Evolutionary conservation across 2,888 invertebrate genomes (phyloP), one percentile per base, ranked within the genome.

Genomic region (Tinea semifulvella): DNA sequence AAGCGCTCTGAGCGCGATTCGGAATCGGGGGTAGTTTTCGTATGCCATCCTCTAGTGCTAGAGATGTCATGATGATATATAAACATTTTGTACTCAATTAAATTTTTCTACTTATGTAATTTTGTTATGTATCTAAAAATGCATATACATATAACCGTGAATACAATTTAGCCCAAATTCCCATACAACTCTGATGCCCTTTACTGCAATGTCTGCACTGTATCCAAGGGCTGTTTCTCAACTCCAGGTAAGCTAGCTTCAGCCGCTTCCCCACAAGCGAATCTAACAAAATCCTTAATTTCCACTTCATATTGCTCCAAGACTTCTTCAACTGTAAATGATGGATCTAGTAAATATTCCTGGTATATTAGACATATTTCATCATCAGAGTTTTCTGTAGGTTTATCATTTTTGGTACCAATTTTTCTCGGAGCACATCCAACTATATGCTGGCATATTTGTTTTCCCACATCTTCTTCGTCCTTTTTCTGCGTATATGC

Each of bases 391-490:
- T 88, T 85, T 50, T 82, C 72, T 0, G 77, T 65, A 5, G 89
- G 88, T 52, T 85, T 68, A 58, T 92, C 91, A 11, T 76, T 75
- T 50, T 83, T 79, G 51, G 84, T 68, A 1, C 94, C 94, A 48
- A 94, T 84, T 73, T 88, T 90, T 26, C 59, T 65, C 0, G 95
- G 95, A 55, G 90, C 90, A 85, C 94, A 88, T 20, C 94, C 96
- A 16, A 98, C 93, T 56, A 98, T 88, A 61, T 98, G 98, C 64
- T 97, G 96, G 62, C 96, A 95, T 5, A 98, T 66, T 57, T 92
- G 88, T 53, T 86, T 85, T 13, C 90, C 90, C 7, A 91, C 58
- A 45, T 80, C 72, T 38, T 81, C 70, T 1, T 63, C 56, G 39
- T 60, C 70, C 46, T 54, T 62, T 40, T 57, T 58, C 55, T 73